Evolutionary conservation across 2,888 invertebrate genomes (phyloP).

Genomic region (Sturmia bella): DNA sequence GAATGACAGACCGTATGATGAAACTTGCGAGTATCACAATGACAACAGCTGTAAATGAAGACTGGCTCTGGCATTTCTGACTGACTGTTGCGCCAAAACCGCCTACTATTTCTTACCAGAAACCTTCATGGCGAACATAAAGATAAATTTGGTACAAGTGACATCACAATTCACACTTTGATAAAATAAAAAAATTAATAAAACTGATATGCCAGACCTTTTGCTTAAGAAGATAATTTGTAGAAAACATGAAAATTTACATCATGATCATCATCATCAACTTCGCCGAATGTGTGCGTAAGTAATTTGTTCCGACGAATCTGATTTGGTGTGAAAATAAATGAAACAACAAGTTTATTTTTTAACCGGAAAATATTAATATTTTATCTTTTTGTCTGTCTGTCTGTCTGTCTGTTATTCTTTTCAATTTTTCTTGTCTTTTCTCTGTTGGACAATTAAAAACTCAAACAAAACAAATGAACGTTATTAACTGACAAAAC

Average conservation of each 20-base stretch:
- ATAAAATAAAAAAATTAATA: constrained; percentile 16
- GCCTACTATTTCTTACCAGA: constrained; percentile 43
- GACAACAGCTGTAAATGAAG: constrained; percentile 21
- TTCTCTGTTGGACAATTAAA: constrained; percentile 40
- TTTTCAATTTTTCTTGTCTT: not conserved
- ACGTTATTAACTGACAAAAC: constrained; percentile 63
- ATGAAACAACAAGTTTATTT: constrained; percentile 3
- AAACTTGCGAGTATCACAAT: constrained; percentile 42
- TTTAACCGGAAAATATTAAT: constrained; percentile 52
- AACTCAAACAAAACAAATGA: constrained; percentile 53
- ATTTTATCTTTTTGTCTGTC: constrained; percentile 3
- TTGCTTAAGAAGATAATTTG: constrained; percentile 2
- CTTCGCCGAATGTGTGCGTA: not conserved
- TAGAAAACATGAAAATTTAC: constrained; percentile 34
- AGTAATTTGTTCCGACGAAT: constrained; percentile 61
- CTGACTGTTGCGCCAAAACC: constrained; percentile 22
- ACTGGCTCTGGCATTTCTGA: constrained; percentile 2
- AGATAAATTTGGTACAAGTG: constrained; percentile 14
- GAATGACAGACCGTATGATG: constrained; percentile 48
- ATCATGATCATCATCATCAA: constrained; percentile 2
- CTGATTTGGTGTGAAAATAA: constrained; percentile 31
- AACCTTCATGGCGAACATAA: not conserved
- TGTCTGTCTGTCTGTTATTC: not conserved
- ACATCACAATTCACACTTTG: constrained; percentile 29
- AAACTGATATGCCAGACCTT: constrained; percentile 25